These are phyloP conservation scores for Harpegnathos saltator DNA, from an alignment of 1,140 invertebrate species.

Conservation along the genomic window DNA sequence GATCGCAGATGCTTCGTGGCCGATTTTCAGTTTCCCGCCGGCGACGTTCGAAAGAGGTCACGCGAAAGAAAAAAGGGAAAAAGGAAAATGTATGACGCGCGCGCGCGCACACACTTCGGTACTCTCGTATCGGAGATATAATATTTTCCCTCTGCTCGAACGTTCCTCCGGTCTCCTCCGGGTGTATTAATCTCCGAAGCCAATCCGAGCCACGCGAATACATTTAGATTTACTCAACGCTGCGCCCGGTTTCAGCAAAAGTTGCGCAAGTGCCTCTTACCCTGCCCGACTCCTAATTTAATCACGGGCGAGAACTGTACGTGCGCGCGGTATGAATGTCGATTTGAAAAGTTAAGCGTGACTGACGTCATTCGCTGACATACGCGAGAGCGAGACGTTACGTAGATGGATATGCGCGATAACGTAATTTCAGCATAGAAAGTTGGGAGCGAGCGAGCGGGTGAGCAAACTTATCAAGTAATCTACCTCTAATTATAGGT, in stretches of 20 bases:
- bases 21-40: constrained; percentile 19
- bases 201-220: constrained; percentile 36
- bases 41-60: constrained; percentile 33
- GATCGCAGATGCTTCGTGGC: constrained; percentile 22
- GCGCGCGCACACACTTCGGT: constrained; percentile 1
- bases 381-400: constrained; percentile 11
- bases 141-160: constrained; percentile 35
- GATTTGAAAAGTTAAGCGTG: constrained; percentile 38
- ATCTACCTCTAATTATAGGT: neutral
- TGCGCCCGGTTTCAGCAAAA: constrained; percentile 29
- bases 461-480: neutral
- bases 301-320: constrained; percentile 20
- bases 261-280: constrained; percentile 18
- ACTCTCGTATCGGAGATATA: constrained; percentile 18
- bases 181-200: constrained; percentile 26
- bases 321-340: neutral
- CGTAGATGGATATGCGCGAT: neutral
- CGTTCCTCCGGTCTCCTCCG: neutral
- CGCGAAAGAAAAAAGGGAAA: neutral
- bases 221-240: constrained; percentile 24
- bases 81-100: neutral
- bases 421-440: neutral
- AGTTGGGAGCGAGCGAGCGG: neutral
- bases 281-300: constrained; percentile 15
- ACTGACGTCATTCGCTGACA: neutral